Base-by-base conservation (phyloP, 1,140 invertebrate genomes). In the Drosophila virilis region DNA sequence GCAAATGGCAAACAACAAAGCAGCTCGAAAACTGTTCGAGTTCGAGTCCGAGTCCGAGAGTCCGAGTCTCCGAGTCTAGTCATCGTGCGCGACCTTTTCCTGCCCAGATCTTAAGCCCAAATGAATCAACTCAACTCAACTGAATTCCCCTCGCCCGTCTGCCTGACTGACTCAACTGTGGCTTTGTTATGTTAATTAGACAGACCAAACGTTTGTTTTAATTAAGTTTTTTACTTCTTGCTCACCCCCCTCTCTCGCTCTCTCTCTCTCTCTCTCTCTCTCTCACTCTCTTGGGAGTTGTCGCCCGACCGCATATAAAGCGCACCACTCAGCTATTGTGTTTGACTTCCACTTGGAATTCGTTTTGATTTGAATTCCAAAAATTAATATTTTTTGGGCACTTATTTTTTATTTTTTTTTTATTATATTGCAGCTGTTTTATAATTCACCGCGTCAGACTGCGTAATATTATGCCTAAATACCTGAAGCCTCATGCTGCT, bases 121-220 rank as follows among this genome's bases (percentile, higher is more conserved):
- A 78, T 76, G 68, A 72, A 72, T 67, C 61, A 69, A 67, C 43
- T 71, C 43, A 51, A 61, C 43, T 61, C 12, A 15, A 65, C 42
- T 75, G 38, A 46, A 40, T 42, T 28, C 51, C 22, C 22, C 22
- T 28, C 22, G 4, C 22, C 22, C 22, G 43, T 67, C 58, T 75
- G 67, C 33, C 67, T 61, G 68, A 61, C 75, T 78, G 78, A 73
- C 81, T 85, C 73, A 67, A 71, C 69, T 71, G 74, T 65, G 58
- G 75, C 80, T 84, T 89, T 89, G 84, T 89, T 89, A 89, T 89
- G 84, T 67, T 89, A 89, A 89, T 89, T 84, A 64, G 59, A 45
- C 75, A 59, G 62, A 64, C 80, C 82, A 88, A 88, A 83, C 84
- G 85, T 90, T 89, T 89, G 80, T 84, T 89, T 89, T 89, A 89